Conservation (phyloP, 2,797 vertebrate genomes). For the Dallia pectoralis region DNA sequence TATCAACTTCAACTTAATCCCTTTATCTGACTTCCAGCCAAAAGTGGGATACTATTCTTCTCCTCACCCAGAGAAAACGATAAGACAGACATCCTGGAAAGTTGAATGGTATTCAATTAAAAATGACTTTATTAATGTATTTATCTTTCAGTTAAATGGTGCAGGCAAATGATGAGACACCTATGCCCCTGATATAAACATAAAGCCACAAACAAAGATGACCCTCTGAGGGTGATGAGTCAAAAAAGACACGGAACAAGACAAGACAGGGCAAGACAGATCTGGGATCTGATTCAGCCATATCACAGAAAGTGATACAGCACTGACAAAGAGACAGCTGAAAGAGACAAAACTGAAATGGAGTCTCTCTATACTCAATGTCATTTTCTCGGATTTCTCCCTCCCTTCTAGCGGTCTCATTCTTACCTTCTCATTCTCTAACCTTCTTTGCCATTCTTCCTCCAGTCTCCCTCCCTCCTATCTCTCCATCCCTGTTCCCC, state of each 20-base stretch:
- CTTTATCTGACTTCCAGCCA: conserved; percentile 37
- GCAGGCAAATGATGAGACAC: conserved; percentile 46
- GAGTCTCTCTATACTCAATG: not conserved
- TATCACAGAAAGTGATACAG: conserved; percentile 4
- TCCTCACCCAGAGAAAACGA: conserved; percentile 13
- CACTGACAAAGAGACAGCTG: not conserved
- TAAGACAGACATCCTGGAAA: conserved; percentile 1
- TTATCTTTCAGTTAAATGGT: conserved; percentile 31
- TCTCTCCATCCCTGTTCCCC: conserved; percentile 8
- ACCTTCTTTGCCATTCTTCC: not conserved
- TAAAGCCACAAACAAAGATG: conserved; percentile 49
- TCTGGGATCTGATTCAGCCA: not conserved
- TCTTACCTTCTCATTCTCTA: not conserved
- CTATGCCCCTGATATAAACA: conserved; percentile 29
- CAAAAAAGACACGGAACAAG: conserved; percentile 22
- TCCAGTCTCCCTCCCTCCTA: not conserved
- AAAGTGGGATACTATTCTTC: conserved; percentile 32
- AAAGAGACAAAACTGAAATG: not conserved
- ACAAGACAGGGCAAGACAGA: conserved; percentile 28
- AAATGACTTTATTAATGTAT: conserved; percentile 22
- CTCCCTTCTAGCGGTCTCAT: not conserved
- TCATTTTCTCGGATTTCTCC: not conserved
- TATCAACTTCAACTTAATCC: conserved; percentile 20
- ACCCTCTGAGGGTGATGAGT: conserved; percentile 56
- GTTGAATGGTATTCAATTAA: conserved; percentile 14